Conservation (phyloP, 2,113 vertebrate species). For the Taxidea taxus region DNA sequence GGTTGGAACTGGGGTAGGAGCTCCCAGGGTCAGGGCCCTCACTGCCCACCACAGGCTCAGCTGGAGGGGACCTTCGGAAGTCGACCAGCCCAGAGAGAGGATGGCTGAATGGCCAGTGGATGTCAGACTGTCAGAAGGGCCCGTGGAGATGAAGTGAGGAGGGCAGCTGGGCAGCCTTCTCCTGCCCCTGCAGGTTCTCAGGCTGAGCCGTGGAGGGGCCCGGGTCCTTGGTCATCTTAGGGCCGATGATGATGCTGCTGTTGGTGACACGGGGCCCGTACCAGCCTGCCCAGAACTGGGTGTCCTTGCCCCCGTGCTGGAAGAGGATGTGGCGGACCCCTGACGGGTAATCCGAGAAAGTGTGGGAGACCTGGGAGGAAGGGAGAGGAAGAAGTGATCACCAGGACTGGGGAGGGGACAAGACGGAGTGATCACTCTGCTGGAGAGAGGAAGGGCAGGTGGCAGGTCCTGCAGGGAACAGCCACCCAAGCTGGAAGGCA, state of each 20-base stretch:
- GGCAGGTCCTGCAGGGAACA: neutral
- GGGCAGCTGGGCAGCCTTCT: neutral
- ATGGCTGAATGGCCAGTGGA: neutral
- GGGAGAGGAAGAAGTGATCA: neutral
- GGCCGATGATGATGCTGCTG: constrained; percentile 89
- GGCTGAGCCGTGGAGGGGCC: neutral
- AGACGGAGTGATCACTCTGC: neutral
- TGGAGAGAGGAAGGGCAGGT: neutral
- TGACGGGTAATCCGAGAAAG: constrained; percentile 89
- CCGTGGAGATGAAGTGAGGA: neutral
- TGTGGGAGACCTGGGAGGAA: constrained; percentile 86
- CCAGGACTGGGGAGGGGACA: accelerated
- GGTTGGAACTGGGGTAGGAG: neutral
- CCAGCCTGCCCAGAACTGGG: constrained; percentile 93
- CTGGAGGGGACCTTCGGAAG: neutral
- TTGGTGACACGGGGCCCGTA: constrained; percentile 93
- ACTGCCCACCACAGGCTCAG: neutral
- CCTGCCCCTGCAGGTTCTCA: accelerated
- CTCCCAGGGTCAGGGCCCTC: neutral
- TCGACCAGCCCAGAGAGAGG: neutral
- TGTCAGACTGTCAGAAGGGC: too few relatives aligned
- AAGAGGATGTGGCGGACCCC: constrained; percentile 92
- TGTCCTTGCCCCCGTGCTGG: constrained; percentile 90
- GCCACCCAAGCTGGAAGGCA: neutral
- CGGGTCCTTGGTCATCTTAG: neutral